Evolutionary conservation across 2,888 invertebrate species (phyloP).

Genomic region (Cephus runcator): DNA sequence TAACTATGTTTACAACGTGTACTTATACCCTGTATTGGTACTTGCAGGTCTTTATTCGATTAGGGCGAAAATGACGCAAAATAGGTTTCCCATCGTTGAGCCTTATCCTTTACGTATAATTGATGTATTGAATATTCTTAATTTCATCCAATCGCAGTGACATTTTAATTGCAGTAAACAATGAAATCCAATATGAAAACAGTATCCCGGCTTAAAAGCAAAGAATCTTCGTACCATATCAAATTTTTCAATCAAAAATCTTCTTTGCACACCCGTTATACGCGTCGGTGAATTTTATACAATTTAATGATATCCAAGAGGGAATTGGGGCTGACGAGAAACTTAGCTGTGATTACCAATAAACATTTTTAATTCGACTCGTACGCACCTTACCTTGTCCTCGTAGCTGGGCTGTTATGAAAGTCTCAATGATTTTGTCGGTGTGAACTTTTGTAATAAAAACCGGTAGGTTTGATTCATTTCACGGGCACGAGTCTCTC

Average conservation of each 20-base stretch:
- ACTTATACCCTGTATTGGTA: neutral
- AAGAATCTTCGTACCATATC: neutral
- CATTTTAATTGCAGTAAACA: neutral
- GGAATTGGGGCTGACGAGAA: neutral
- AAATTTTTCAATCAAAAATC: neutral
- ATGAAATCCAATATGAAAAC: neutral
- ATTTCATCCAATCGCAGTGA: neutral
- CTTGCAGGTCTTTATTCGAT: neutral
- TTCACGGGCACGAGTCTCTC: neutral
- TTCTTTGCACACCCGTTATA: neutral
- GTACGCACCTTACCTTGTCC: neutral
- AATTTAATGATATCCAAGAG: neutral
- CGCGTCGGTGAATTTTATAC: neutral
- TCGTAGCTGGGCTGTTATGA: neutral
- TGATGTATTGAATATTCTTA: too few relatives aligned
- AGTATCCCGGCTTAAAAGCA: neutral
- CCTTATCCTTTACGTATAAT: neutral
- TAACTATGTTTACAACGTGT: neutral
- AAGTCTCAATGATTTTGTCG: neutral
- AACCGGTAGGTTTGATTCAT: neutral
- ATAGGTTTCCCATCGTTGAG: neutral
- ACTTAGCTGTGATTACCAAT: neutral
- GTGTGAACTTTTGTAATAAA: neutral
- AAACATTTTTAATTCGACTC: neutral
- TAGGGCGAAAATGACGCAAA: neutral